Evolutionary conservation across 1,140 invertebrate genomes (phyloP).

Genomic region (Oncopeltus fasciatus): DNA sequence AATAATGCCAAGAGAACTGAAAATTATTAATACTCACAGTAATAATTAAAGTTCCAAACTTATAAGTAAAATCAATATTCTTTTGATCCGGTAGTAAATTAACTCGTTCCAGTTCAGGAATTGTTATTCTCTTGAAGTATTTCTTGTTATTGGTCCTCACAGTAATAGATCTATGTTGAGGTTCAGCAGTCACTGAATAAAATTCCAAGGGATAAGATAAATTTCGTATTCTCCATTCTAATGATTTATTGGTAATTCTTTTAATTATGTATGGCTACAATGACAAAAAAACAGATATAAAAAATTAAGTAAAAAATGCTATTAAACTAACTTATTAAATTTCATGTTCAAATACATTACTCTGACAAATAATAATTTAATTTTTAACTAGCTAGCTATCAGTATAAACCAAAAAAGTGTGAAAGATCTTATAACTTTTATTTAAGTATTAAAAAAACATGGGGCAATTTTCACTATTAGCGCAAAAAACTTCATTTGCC

Average conservation of each 20-base stretch:
- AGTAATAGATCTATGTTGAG: constrained; percentile 44
- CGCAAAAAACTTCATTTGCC: too few species aligned
- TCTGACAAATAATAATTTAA: too few species aligned
- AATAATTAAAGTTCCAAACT: constrained; percentile 63
- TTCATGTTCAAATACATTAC: not conserved
- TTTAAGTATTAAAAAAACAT: too few species aligned
- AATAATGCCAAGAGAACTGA: not conserved
- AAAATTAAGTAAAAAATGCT: not conserved
- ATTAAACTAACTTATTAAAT: not conserved
- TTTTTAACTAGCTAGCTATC: too few species aligned
- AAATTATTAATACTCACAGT: constrained; percentile 38
- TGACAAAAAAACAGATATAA: constrained; percentile 20
- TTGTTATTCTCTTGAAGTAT: constrained; percentile 57
- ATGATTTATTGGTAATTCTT: constrained; percentile 51
- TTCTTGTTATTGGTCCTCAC: constrained; percentile 64
- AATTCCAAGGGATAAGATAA: constrained; percentile 51
- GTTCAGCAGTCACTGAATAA: constrained; percentile 49
- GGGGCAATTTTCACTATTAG: too few species aligned
- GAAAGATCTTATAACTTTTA: too few species aligned
- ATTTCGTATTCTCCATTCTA: constrained; percentile 72
- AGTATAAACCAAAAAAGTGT: too few species aligned
- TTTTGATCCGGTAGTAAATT: constrained; percentile 42
- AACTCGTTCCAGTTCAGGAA: constrained; percentile 55
- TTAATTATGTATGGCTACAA: constrained; percentile 50
- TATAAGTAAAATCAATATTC: constrained; percentile 47